phyloP scores from a whole-genome alignment of 2,888 invertebrate species.

The Malthinus seriepunctatus region DNA sequence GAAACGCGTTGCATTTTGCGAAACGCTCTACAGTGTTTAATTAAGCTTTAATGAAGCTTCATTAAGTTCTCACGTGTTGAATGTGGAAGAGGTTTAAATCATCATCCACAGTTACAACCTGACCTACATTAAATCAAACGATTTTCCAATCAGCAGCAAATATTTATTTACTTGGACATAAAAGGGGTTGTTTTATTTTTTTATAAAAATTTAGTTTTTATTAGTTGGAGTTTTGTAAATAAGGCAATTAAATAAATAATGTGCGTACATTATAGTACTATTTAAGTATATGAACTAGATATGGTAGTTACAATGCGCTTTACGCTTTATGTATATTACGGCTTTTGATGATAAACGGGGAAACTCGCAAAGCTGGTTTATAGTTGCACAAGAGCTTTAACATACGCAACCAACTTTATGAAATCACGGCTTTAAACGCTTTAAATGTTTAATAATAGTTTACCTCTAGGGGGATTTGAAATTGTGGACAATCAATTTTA shows the following conservation, averaged over 20 bases:
- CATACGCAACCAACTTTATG: constrained; percentile 27
- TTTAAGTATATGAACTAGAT: constrained; percentile 13
- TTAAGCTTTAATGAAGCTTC: no score
- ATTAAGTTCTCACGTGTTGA: no score
- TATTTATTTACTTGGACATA: no score
- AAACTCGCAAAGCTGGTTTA: constrained; percentile 34
- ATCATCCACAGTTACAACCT: no score
- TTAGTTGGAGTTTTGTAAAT: no score
- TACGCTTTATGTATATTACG: constrained; percentile 27
- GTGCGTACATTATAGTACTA: constrained; percentile 4
- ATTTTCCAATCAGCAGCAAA: no score
- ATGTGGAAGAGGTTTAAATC: no score
- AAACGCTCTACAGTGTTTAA: no score
- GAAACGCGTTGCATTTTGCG: no score
- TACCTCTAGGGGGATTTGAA: constrained; percentile 3
- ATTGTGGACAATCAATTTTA: constrained; percentile 1
- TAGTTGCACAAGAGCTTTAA: constrained; percentile 33
- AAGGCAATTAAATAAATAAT: background rate
- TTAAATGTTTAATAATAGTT: constrained; percentile 16
- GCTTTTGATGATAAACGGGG: constrained; percentile 31
- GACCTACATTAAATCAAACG: no score
- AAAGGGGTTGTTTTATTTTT: no score
- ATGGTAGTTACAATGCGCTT: constrained; percentile 11
- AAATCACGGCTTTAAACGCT: constrained; percentile 24
- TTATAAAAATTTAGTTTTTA: no score